Base-by-base conservation (phyloP, 2,797 vertebrate genomes). In the Darevskia mixta region DNA sequence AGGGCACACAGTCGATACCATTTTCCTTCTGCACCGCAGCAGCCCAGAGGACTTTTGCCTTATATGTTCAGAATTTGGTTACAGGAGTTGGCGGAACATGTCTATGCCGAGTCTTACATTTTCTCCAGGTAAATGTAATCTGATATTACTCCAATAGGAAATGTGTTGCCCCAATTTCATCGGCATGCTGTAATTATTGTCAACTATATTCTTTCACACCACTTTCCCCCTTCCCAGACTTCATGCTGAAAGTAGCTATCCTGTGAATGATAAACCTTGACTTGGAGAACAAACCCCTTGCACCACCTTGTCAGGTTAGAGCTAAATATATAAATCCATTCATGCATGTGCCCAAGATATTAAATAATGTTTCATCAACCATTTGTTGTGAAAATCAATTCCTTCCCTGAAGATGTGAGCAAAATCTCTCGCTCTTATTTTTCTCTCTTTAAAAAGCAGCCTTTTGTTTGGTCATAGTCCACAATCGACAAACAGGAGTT, bases 351-450 rank as follows among this genome's bases (percentile, higher is more conserved):
- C 55, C 90, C 87, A 55, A 92, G 75, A 72, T 25, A 86, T 1
- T 10, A 87, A 84, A 88, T 93, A 94, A 94, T 91, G 89, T 93
- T 93, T 94, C 92, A 93, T 86, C 85, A 90, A 94, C 95, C 92
- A 86, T 71, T 94, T 77, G 92, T 90, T 83, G 82, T 92, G 91
- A 94, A 93, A 43, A 86, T 45, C 91, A 66, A 89, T 90, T 91
- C 35, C 78, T 90, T 93, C 90, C 76, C 93, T 89, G 85, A 94
- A 93, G 80, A 87, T 83, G 18, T 1, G 41, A 78, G 72, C 77
- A 20, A 85, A 94, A 85, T 11, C 1, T 87, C 92, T 87, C 87
- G 45, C 25, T 90, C 90, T 88, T 73, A 38, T 17, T 82, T 91
- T n/a, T 41, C 71, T 71, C 45, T 87, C 64, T 58, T 76, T 66